Evolutionary conservation across 2,113 vertebrate species (phyloP), one percentile per base, ranked within the genome.

Genomic region (Gymnorhina tibicen): DNA sequence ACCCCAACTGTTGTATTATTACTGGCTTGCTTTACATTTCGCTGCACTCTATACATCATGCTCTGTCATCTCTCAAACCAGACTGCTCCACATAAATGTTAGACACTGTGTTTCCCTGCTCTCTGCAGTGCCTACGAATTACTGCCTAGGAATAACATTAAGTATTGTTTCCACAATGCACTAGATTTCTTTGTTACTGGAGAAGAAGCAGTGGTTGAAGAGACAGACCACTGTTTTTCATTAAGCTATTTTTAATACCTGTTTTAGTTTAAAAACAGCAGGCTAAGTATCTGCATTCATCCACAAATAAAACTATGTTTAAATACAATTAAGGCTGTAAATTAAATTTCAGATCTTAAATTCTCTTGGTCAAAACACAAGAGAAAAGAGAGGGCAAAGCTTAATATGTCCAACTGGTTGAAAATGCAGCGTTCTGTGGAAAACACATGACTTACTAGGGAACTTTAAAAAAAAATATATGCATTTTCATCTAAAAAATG

Each of bases 311-410:
- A 94, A 73, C 32, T 32, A 23, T 28, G 60, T 56, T 87, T 91
- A 80, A 93, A 91, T 60, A 49, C 62, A 66, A 55, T 91, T 66
- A 70, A 58, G 73, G 26, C n/a, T 85, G 58, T 83, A 93, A 95
- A 96, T 96, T 95, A 83, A 85, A 93, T 95, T 96, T 93, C 53
- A 67, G 39, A 22, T 90, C 75, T 91, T 85, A 93, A 88, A 85
- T 83, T 85, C 18, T 86, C 85, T 66, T 50, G n/a, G 20, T 78
- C 42, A 91, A 93, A 97, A 90, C 44, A 56, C 18, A 69, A 24
- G 39, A 85, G 47, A 88, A 88, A 85, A 85, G 53, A 76, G 15
- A 53, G 7, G 4, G 6, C 10, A 72, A 84, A 82, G 7, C 53
- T 55, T 73, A 82, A 42, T 79, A 69, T 66, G 49, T 24, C 27